Evolutionary conservation across 2,797 vertebrate genomes (phyloP).

Genomic region (Petrocephalus sullivani): DNA sequence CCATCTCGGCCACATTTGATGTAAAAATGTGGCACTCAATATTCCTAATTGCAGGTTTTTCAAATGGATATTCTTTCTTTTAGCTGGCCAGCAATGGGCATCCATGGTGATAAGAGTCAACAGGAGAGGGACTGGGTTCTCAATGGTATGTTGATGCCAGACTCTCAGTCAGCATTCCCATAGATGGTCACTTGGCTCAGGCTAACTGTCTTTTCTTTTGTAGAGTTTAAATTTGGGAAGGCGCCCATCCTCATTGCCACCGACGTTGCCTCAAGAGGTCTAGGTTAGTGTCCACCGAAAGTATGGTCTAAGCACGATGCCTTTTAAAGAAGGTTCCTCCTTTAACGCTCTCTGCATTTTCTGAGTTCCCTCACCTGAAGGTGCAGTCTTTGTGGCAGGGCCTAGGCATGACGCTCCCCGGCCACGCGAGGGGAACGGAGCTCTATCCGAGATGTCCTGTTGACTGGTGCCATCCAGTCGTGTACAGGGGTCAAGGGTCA

Average conservation of each 20-base stretch:
- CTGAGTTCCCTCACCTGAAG: constrained; percentile 98
- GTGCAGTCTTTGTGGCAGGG: constrained; percentile 99
- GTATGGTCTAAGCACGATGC: background rate
- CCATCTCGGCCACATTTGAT: background rate
- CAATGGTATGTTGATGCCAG: constrained; percentile 68
- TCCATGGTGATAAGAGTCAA: constrained; percentile 96
- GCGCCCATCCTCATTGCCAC: constrained; percentile 97
- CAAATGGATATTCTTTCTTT: constrained; percentile 13
- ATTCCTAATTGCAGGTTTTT: background rate
- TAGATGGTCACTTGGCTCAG: background rate
- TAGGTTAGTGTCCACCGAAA: constrained; percentile 80
- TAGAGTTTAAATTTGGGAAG: constrained; percentile 98
- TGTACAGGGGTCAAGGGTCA: constrained; percentile 94
- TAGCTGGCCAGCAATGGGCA: constrained; percentile 97
- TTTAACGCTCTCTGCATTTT: constrained; percentile 97
- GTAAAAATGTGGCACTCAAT: background rate
- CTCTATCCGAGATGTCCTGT: constrained; percentile 86
- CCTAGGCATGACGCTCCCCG: constrained; percentile 99
- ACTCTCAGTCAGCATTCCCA: background rate
- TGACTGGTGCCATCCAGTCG: constrained; percentile 98
- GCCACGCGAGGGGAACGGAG: constrained; percentile 98
- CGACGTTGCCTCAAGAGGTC: constrained; percentile 92
- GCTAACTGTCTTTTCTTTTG: constrained; percentile 5
- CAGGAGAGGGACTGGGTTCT: constrained; percentile 97
- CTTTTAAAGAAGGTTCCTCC: constrained; percentile 97